Evolutionary conservation across 2,888 invertebrate species (phyloP).

Genomic region (Cerastis rubricosa): DNA sequence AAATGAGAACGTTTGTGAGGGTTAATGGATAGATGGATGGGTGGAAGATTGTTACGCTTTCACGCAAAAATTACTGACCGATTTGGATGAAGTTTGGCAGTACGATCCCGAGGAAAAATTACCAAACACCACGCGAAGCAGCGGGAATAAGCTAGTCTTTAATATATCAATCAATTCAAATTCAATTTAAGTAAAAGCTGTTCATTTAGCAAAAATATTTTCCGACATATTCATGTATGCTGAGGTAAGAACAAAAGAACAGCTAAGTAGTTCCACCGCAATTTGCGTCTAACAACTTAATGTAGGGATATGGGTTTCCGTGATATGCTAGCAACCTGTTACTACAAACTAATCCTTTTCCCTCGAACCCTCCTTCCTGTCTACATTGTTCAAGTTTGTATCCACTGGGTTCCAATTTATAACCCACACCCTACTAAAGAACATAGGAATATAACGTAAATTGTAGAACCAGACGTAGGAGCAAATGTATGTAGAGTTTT

Average conservation of each 20-base stretch:
- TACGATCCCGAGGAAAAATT: background rate
- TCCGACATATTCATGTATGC: background rate
- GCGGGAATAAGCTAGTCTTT: background rate
- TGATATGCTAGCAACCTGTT: constrained; percentile 47
- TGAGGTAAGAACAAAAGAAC: background rate
- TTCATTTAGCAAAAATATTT: background rate
- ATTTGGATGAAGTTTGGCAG: background rate
- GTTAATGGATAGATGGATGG: background rate
- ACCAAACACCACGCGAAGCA: background rate
- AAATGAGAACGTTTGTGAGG: background rate
- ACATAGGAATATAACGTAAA: constrained; percentile 30
- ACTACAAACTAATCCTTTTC: constrained; percentile 47
- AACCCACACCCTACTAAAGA: constrained; percentile 57
- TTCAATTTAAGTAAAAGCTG: background rate
- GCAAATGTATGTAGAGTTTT: constrained; percentile 24
- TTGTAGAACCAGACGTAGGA: constrained; percentile 2
- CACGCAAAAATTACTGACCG: background rate
- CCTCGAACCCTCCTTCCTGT: constrained; percentile 37
- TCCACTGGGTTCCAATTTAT: constrained; percentile 51
- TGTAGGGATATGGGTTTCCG: constrained; percentile 25
- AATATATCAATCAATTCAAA: background rate
- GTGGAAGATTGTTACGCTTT: background rate
- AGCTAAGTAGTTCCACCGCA: background rate
- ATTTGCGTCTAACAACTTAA: constrained; percentile 11
- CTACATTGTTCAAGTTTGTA: constrained; percentile 42